Conservation (phyloP, 2,113 vertebrate genomes). For the Nothoprocta pentlandii region DNA sequence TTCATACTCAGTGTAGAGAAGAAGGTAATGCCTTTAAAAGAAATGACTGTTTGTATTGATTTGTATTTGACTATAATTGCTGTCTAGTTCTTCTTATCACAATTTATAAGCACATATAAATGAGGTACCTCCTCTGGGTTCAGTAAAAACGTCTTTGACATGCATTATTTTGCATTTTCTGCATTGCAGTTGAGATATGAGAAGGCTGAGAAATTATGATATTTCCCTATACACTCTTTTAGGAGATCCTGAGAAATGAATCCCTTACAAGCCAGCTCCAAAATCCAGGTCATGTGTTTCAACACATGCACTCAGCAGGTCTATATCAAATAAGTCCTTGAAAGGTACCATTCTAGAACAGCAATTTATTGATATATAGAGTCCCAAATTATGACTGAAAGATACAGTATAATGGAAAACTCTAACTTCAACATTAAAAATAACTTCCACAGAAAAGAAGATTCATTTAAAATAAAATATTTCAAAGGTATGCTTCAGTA, state of each 20-base stretch:
- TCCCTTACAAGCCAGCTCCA: neutral
- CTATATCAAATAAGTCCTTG: neutral
- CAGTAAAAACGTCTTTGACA: neutral
- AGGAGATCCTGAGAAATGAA: neutral
- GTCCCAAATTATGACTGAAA: neutral
- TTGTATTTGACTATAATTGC: neutral
- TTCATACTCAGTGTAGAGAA: neutral
- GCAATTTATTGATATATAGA: neutral
- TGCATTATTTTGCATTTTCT: neutral
- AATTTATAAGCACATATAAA: neutral
- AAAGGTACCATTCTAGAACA: neutral
- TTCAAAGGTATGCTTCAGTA: neutral
- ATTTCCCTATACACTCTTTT: neutral
- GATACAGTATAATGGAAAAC: neutral
- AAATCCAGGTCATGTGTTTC: neutral
- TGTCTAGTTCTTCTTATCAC: neutral
- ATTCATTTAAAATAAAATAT: neutral
- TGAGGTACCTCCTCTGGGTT: neutral
- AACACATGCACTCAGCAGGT: fast-evolving
- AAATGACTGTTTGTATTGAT: neutral
- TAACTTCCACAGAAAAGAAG: neutral
- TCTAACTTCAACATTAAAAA: neutral
- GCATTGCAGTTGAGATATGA: neutral
- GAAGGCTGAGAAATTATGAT: neutral
- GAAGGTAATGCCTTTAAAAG: neutral